Percentiles rank a stretch among this genome's conserved stretches.
These are phyloP conservation scores for Caenorhabditis sinica DNA, from an alignment of 2,888 invertebrate genomes.

Conservation along the genomic window DNA sequence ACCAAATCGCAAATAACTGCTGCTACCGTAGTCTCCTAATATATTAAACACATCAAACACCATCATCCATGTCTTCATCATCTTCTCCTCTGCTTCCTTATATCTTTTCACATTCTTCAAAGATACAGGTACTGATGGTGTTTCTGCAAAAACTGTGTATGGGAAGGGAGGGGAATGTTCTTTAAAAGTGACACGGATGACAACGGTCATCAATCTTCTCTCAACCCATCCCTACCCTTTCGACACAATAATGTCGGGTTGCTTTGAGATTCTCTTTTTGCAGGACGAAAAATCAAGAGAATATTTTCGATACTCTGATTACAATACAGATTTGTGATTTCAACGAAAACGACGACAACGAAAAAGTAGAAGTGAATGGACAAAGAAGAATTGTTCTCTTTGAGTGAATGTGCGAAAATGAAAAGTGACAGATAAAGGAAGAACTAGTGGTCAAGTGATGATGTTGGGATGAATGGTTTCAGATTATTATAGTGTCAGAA, in stretches of 20 bases:
- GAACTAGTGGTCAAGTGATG: constrained; percentile 24
- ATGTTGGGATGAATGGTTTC: neutral
- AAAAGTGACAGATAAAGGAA: constrained; percentile 16
- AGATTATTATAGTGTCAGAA: neutral
- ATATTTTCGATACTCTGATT: constrained; percentile 33
- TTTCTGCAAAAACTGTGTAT: constrained; percentile 34
- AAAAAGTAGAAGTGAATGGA: constrained; percentile 22
- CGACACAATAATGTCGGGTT: neutral
- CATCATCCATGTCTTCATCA: constrained; percentile 9
- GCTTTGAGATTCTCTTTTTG: constrained; percentile 12
- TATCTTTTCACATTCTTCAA: constrained; percentile 21
- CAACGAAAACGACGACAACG: no score
- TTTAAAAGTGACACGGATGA: constrained; percentile 48
- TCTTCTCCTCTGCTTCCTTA: neutral
- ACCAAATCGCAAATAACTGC: constrained; percentile 25
- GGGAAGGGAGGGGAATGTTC: constrained; percentile 10
- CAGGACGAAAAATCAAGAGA: constrained; percentile 24
- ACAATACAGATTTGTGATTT: constrained; percentile 22
- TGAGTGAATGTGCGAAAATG: constrained; percentile 2
- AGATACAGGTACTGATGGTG: constrained; percentile 20
- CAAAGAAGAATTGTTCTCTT: constrained; percentile 52
- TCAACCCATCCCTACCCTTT: constrained; percentile 2
- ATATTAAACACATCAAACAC: constrained; percentile 53
- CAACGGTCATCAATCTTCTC: constrained; percentile 48
- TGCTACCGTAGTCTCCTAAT: constrained; percentile 35